Evolutionary conservation across 1,140 invertebrate species (phyloP).

Genomic region (Hestina assimilis): DNA sequence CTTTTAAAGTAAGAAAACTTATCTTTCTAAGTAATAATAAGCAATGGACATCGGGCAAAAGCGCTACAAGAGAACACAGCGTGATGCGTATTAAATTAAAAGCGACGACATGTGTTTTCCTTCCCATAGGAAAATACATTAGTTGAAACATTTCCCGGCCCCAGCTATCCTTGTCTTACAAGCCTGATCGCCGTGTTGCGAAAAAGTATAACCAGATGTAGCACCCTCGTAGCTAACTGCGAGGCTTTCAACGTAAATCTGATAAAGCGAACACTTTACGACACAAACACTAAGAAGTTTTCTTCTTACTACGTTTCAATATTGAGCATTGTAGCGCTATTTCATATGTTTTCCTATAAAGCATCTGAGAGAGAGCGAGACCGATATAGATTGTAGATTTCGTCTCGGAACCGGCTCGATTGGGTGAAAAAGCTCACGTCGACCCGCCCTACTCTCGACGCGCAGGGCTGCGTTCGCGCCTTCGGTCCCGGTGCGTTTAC

Average conservation of each 20-base stretch:
- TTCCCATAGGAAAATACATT: slow-evolving; percentile 78
- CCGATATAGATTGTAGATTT: slow-evolving; percentile 20
- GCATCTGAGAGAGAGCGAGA: slow-evolving; percentile 42
- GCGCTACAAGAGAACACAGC: slow-evolving; percentile 61
- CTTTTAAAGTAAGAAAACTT: not conserved
- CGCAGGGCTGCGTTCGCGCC: slow-evolving; percentile 62
- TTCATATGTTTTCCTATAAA: slow-evolving; percentile 17
- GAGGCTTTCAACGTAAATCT: slow-evolving; percentile 76
- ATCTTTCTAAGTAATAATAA: not conserved
- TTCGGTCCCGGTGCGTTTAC: slow-evolving; percentile 43
- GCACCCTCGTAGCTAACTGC: slow-evolving; percentile 67
- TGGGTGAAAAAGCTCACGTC: slow-evolving; percentile 60
- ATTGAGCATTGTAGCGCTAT: slow-evolving; percentile 32
- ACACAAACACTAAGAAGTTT: slow-evolving; percentile 69
- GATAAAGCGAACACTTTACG: slow-evolving; percentile 73
- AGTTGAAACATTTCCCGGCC: slow-evolving; percentile 67
- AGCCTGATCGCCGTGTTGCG: not conserved
- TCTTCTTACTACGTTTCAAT: slow-evolving; percentile 40
- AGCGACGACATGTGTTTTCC: slow-evolving; percentile 76
- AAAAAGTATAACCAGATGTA: slow-evolving; percentile 41
- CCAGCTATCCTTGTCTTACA: slow-evolving; percentile 41
- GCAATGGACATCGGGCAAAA: slow-evolving; percentile 20
- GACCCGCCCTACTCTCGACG: slow-evolving; percentile 55
- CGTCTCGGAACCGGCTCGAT: slow-evolving; percentile 36
- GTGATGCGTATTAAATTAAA: slow-evolving; percentile 76